Conservation (phyloP, 1,140 invertebrate genomes). For the Drosophila littoralis region DNA sequence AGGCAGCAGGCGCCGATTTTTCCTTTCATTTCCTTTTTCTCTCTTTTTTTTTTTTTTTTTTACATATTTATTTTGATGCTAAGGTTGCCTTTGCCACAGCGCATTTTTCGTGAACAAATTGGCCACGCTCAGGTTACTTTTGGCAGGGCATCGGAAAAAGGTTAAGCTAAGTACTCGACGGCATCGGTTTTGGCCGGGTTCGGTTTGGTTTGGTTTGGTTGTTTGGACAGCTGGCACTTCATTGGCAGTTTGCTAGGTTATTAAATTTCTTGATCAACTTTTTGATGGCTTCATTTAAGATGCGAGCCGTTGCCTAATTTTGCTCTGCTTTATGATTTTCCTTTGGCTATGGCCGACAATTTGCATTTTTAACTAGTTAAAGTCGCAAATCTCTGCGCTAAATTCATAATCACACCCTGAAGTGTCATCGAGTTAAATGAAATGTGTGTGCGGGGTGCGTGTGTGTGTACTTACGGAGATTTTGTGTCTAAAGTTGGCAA, state of each 20-base stretch:
- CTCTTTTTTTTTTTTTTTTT: conserved; percentile 24
- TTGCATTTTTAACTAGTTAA: conserved; percentile 65
- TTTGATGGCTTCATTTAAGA: conserved; percentile 71
- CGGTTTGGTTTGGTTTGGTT: conserved; percentile 16
- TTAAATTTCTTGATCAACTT: conserved; percentile 74
- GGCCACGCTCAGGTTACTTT: conserved; percentile 69
- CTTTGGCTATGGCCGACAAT: conserved; percentile 39
- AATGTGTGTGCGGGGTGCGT: conserved; percentile 6
- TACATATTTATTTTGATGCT: neutral
- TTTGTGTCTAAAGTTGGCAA: neutral
- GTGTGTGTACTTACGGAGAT: neutral
- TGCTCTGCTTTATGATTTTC: conserved; percentile 13
- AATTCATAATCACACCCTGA: conserved; percentile 77
- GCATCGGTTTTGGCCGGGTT: conserved; percentile 30
- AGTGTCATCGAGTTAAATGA: conserved; percentile 69
- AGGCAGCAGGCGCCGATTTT: conserved; percentile 57
- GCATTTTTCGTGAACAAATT: conserved; percentile 58
- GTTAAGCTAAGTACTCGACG: conserved; percentile 63
- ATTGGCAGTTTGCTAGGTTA: conserved; percentile 67
- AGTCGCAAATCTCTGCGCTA: conserved; percentile 70
- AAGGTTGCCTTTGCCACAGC: conserved; percentile 15
- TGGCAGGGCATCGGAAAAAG: conserved; percentile 51
- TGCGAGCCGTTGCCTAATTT: conserved; percentile 13
- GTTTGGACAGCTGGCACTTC: conserved; percentile 78
- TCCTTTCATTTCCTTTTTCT: conserved; percentile 19